These are phyloP conservation scores for Chrysolina oricalcia DNA, from an alignment of 2,888 invertebrate genomes.

Conservation along the genomic window DNA sequence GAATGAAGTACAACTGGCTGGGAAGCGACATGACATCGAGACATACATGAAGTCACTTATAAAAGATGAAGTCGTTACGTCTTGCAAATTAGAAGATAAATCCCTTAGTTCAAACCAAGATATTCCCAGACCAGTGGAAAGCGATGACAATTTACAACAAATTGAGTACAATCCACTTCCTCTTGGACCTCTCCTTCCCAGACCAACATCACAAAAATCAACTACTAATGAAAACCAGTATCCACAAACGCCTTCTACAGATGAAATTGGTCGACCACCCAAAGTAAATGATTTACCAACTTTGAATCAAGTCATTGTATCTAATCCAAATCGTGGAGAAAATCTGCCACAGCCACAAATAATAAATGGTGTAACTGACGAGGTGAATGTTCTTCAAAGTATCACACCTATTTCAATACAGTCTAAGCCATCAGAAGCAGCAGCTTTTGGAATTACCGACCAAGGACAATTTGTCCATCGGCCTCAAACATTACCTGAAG, in stretches of 20 bases:
- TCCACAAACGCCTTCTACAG: background rate
- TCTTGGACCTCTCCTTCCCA: background rate
- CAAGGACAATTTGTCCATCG: conserved; percentile 29
- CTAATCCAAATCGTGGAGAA: background rate
- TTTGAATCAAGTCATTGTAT: background rate
- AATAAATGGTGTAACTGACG: background rate
- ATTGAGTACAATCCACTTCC: too few relatives aligned
- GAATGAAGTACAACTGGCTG: background rate
- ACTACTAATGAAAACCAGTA: background rate
- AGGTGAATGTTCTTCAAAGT: background rate
- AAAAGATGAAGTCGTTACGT: background rate
- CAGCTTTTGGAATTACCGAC: conserved; percentile 34
- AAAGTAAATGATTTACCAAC: background rate
- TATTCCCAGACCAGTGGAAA: too few relatives aligned
- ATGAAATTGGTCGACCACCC: background rate
- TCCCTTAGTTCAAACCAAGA: too few relatives aligned
- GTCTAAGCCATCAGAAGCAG: background rate
- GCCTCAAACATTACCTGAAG: conserved; percentile 43
- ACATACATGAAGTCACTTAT: background rate
- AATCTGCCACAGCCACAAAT: background rate
- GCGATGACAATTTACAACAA: too few relatives aligned
- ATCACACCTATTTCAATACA: background rate
- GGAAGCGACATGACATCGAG: background rate
- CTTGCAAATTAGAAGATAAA: background rate
- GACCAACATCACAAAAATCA: background rate